phyloP scores from a whole-genome alignment of 2,113 vertebrate species.

The Stegostoma tigrinum region DNA sequence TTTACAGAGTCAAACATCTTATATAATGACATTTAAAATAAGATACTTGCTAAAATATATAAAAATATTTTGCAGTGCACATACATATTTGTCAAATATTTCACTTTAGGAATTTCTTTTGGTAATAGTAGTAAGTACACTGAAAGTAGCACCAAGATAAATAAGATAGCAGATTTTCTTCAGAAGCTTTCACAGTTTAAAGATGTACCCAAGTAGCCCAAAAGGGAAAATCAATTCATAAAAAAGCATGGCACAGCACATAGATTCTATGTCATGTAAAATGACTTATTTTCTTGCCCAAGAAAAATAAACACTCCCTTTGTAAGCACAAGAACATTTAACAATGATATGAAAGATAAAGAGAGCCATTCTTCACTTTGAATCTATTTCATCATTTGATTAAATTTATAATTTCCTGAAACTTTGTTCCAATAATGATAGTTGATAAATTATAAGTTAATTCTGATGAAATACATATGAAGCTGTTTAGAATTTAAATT shows the following conservation, averaged over 20 bases:
- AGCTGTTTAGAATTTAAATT: background rate
- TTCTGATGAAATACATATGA: background rate
- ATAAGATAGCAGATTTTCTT: conserved; percentile 20
- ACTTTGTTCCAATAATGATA: background rate
- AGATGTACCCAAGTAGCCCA: conserved; percentile 4
- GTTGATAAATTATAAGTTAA: background rate
- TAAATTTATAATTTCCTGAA: background rate
- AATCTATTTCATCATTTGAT: background rate
- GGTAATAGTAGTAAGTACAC: conserved; percentile 34
- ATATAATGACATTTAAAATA: conserved; percentile 26
- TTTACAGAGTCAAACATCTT: conserved; percentile 33
- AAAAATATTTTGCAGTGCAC: conserved; percentile 32
- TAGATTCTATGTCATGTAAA: background rate
- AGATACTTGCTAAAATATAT: conserved; percentile 30
- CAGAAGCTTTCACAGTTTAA: conserved; percentile 36
- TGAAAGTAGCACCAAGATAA: conserved; percentile 33
- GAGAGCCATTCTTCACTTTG: background rate
- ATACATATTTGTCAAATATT: conserved; percentile 27
- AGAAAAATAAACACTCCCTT: background rate
- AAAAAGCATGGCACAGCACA: background rate
- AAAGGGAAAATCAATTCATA: background rate
- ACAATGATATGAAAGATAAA: background rate
- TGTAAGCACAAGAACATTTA: background rate
- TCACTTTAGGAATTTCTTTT: conserved; percentile 23
- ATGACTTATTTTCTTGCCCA: background rate